A percentile compares a stretch with the other conserved stretches of the same genome.
Evolutionary conservation across 2,888 invertebrate genomes (phyloP).

Genomic region (Eulithis prunata): DNA sequence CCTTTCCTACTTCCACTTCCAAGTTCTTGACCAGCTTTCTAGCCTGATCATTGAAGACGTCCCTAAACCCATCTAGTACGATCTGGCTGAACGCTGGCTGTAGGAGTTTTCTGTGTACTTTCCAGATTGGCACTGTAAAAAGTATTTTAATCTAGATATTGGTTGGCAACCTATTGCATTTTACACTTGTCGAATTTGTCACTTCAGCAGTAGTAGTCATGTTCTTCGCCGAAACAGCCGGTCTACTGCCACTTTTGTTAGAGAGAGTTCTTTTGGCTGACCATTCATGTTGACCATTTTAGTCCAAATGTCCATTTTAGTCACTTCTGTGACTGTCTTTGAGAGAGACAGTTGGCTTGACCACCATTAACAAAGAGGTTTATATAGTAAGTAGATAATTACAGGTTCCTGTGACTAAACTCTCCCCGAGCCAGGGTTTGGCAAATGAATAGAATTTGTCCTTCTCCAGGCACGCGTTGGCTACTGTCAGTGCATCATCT

Average conservation of each 20-base stretch:
- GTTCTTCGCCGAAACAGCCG: no score
- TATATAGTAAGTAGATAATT: slow-evolving; percentile 21
- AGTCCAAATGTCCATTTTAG: no score
- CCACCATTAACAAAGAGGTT: no score
- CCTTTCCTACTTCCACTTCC: slow-evolving; percentile 52
- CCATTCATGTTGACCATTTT: no score
- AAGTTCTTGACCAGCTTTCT: slow-evolving; percentile 55
- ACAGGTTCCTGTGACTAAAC: slow-evolving; percentile 68
- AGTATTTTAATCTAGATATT: not conserved
- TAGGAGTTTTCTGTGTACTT: slow-evolving; percentile 60
- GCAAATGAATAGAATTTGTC: slow-evolving; percentile 70
- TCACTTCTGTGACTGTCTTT: no score
- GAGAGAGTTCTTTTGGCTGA: no score
- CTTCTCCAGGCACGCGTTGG: slow-evolving; percentile 68
- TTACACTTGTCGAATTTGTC: no score
- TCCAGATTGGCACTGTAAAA: slow-evolving; percentile 59
- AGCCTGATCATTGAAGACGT: slow-evolving; percentile 61
- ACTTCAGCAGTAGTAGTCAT: no score
- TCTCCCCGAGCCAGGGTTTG: slow-evolving; percentile 73
- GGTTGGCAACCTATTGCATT: not conserved
- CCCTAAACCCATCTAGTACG: slow-evolving; percentile 59
- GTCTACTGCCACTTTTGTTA: no score
- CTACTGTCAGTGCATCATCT: slow-evolving; percentile 65
- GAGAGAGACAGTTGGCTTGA: no score
- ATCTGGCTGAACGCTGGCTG: slow-evolving; percentile 64